Percentiles rank a stretch among this genome's conserved stretches.
These are phyloP conservation scores for Opisthocomus hoazin DNA, from an alignment of 2,113 vertebrate genomes.

Conservation along the genomic window DNA sequence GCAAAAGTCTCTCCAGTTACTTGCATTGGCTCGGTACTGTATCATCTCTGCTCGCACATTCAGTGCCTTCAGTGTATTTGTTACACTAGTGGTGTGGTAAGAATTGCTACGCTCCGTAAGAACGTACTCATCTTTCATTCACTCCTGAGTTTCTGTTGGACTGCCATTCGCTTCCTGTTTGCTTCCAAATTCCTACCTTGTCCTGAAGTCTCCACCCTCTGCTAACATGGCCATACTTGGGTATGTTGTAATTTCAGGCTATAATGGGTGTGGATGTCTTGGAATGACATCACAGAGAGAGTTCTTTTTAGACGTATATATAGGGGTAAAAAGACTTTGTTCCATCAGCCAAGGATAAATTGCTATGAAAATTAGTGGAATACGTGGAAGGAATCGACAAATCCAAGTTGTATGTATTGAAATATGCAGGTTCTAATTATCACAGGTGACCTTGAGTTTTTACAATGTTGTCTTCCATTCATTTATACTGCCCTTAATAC, in stretches of 20 bases:
- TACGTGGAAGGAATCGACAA: neutral
- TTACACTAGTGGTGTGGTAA: neutral
- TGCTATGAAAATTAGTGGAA: neutral
- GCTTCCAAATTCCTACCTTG: conserved; percentile 60
- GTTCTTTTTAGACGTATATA: neutral
- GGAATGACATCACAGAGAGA: conserved; percentile 8
- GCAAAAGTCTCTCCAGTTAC: neutral
- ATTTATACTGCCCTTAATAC: neutral
- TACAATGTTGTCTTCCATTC: neutral
- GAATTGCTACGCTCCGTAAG: neutral
- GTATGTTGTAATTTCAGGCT: conserved; percentile 50
- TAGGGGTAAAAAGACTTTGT: neutral
- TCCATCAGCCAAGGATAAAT: neutral
- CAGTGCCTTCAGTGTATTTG: neutral
- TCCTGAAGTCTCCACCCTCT: conserved; percentile 34
- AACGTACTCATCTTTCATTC: neutral
- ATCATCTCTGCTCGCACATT: neutral
- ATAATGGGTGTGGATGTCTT: conserved; percentile 33
- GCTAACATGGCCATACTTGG: conserved; percentile 41
- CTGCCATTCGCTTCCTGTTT: conserved; percentile 60
- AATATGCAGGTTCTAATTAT: neutral
- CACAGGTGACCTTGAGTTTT: neutral
- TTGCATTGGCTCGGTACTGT: neutral
- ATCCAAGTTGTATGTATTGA: neutral
- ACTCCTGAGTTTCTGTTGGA: conserved; percentile 15